Evolutionary conservation across 2,113 vertebrate species (phyloP), one percentile per base, ranked within the genome.

Genomic region (Suricata suricatta): DNA sequence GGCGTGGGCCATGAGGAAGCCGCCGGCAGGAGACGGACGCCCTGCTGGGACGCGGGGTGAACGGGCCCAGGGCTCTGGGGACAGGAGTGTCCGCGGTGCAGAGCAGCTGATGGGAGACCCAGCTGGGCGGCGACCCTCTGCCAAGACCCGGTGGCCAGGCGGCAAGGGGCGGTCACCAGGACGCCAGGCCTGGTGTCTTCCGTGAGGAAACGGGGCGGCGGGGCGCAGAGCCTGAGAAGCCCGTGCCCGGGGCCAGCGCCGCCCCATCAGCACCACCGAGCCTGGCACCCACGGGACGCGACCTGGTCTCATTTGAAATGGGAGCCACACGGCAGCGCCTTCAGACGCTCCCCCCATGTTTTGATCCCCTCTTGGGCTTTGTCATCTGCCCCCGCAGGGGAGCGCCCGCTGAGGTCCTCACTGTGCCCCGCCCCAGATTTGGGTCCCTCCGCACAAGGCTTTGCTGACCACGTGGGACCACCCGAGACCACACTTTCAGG

Each of bases 171-270:
- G 2, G 57, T 38, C 15, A 29, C n/a, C 25, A 1, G 8, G 66
- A 2, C 3, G 2, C 44, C 31, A 31, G 76, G 44, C 27, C 21
- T 29, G n/a, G 44, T 21, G 9, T 27, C 41, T 47, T 10, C 21
- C 0, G 15, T 0, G 0, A n/a, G 44, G 64, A 27, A 47, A 5
- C 21, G 1, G 2, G 4, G 21, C 10, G n/a, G 21, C 0, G 10
- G 31, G 9, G 9, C 54, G 47, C 44, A 0, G 5, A 47, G 23
- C 2, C 33, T 3, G 66, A n/a, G 66, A n/a, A n/a, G 15, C 63
- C 63, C 16, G 3, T 33, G 7, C 33, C 5, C 64, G 3, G 15
- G 16, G 66, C 66, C 15, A 9, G 5, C 3, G 29, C 64, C 64
- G 11, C 66, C 15, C 15, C 31, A 68, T 33, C 66, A 7, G 66